These are phyloP conservation scores for Antennarius maculatus DNA, from an alignment of 2,797 vertebrate species.

Conservation along the genomic window DNA sequence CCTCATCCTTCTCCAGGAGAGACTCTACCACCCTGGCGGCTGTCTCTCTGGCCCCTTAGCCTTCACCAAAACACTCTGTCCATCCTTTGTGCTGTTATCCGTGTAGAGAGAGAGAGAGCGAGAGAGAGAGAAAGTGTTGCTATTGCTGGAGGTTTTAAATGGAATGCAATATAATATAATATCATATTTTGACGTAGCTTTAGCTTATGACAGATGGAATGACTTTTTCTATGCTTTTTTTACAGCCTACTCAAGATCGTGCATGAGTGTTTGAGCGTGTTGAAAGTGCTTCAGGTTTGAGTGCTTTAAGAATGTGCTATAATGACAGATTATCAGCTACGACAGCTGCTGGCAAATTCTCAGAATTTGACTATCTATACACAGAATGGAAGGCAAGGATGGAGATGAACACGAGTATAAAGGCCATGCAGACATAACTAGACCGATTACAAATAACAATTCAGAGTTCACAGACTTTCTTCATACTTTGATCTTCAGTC, in stretches of 20 bases:
- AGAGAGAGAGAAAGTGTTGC: conserved; percentile 2
- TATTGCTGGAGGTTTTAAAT: conserved; percentile 20
- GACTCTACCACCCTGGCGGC: no score
- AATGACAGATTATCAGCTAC: conserved; percentile 66
- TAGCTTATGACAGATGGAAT: conserved; percentile 26
- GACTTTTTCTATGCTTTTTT: conserved; percentile 33
- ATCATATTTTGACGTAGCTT: conserved; percentile 30
- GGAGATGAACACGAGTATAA: conserved; percentile 41
- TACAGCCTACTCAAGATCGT: not conserved
- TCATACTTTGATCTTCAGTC: conserved; percentile 30
- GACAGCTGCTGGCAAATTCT: conserved; percentile 66
- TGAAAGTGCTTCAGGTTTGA: conserved; percentile 53
- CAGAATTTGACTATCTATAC: conserved; percentile 62
- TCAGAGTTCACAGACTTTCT: not conserved
- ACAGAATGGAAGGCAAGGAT: conserved; percentile 44
- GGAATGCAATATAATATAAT: conserved; percentile 25
- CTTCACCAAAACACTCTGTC: no score
- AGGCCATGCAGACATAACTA: conserved; percentile 26
- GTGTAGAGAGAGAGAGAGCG: no score
- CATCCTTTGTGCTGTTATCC: no score
- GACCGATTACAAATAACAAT: conserved; percentile 3
- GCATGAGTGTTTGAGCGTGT: not conserved
- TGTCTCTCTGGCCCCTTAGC: no score
- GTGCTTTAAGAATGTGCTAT: conserved; percentile 54
- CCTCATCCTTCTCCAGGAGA: no score